phyloP scores from a whole-genome alignment of 1,140 invertebrate genomes.

The Bombus polaris region DNA sequence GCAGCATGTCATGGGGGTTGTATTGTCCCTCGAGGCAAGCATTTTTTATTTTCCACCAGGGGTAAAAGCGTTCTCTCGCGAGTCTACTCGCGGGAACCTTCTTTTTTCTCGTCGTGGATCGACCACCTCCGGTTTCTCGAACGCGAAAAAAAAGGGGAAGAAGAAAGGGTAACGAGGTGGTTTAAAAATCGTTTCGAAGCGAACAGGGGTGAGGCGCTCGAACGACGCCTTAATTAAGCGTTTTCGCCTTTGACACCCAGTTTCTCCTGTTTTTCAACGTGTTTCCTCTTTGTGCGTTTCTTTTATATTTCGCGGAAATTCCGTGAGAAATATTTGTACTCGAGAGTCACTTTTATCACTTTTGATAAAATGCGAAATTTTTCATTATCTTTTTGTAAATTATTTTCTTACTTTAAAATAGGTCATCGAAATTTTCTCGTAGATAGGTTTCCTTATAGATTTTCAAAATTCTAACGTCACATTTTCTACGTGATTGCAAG shows the following conservation, averaged over 20 bases:
- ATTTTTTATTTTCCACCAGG: conserved; percentile 33
- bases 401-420: background rate
- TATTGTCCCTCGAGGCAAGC: conserved; percentile 34
- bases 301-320: background rate
- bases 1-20: conserved; percentile 20
- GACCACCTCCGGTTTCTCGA: background rate
- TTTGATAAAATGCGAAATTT: background rate
- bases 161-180: conserved; percentile 12
- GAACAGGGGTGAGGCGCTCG: background rate
- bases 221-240: conserved; percentile 15
- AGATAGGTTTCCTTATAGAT: too few relatives aligned
- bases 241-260: background rate
- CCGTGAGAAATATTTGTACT: background rate
- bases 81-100: background rate
- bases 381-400: background rate
- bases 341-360: too few relatives aligned
- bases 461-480: too few relatives aligned
- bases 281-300: background rate
- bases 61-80: conserved; percentile 6
- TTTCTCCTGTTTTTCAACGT: background rate
- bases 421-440: background rate
- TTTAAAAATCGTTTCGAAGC: conserved; percentile 20
- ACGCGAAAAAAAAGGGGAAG: background rate
- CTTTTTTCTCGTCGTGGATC: background rate
- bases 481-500: background rate